Percentiles rank a stretch among this genome's conserved stretches.
Evolutionary conservation across 2,888 invertebrate genomes (phyloP).

Genomic region (Mythimna vitellina): DNA sequence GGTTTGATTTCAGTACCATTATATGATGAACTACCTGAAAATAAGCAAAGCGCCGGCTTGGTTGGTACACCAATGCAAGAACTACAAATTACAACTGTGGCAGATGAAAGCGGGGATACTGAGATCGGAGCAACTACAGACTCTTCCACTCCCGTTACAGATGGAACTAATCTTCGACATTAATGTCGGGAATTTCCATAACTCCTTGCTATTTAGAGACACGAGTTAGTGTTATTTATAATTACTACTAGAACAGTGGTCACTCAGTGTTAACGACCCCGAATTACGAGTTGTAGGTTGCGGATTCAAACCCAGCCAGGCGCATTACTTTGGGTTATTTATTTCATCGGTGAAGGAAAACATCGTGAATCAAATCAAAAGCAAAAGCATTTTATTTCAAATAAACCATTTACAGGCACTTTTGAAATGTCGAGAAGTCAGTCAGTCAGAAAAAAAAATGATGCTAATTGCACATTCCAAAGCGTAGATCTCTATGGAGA

Average conservation of each 20-base stretch:
- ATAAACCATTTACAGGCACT: no score
- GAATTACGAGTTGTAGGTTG: no score
- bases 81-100: conserved; percentile 83
- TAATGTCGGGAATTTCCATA: conserved; percentile 84
- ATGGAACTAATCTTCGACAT: conserved; percentile 88
- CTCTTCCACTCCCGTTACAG: conserved; percentile 81
- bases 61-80: conserved; percentile 78
- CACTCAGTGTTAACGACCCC: no score
- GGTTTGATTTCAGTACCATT: conserved; percentile 78
- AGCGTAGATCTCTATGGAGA: no score
- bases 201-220: conserved; percentile 81
- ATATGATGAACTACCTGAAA: conserved; percentile 81
- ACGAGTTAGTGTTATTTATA: conserved; percentile 71
- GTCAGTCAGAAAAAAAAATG: no score
- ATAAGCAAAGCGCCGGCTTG: conserved; percentile 75
- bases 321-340: no score
- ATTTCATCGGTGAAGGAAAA: no score
- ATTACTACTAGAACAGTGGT: neutral
- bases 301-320: no score
- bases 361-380: no score
- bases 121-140: conserved; percentile 74
- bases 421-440: no score
- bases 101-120: conserved; percentile 84
- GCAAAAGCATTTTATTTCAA: no score
- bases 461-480: no score